These are phyloP conservation scores for Axis porcinus DNA, from an alignment of 2,113 vertebrate species.

Conservation along the genomic window DNA sequence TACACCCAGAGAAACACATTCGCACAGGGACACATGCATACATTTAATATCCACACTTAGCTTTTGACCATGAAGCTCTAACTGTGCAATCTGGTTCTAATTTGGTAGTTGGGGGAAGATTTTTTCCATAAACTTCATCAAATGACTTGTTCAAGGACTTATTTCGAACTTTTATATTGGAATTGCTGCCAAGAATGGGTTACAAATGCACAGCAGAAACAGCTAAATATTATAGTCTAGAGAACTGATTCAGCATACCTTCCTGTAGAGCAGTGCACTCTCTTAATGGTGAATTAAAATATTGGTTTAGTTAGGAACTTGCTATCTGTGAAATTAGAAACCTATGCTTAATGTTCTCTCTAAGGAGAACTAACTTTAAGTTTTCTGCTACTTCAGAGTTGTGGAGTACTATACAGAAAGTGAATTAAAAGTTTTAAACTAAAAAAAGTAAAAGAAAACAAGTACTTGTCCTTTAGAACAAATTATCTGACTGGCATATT, in stretches of 20 bases:
- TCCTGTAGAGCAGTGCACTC: neutral
- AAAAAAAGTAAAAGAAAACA: neutral
- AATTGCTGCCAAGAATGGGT: neutral
- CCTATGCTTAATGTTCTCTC: neutral
- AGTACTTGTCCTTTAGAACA: neutral
- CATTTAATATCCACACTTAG: neutral
- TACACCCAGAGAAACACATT: neutral
- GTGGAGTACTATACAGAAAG: neutral
- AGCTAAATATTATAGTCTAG: neutral
- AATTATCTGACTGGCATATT: neutral
- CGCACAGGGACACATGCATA: neutral
- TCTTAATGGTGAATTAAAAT: conserved; percentile 16
- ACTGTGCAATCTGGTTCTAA: neutral
- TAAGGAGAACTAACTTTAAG: conserved; percentile 7
- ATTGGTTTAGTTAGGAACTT: neutral
- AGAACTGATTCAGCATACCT: neutral
- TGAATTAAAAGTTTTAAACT: neutral
- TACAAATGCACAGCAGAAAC: neutral
- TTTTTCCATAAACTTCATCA: neutral
- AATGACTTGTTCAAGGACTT: neutral
- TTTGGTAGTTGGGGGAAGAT: neutral
- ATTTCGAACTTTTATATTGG: neutral
- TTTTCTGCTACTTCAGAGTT: neutral
- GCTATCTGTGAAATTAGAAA: neutral
- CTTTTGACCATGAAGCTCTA: neutral